A percentile compares a stretch with the other conserved stretches of the same genome.
Evolutionary conservation across 2,113 vertebrate species (phyloP).

Genomic region (Rattus norvegicus): GRCr8 NC_086031.1:41591001-41591500

Average conservation of each 20-base stretch:
- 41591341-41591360: not conserved
- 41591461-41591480: no score
- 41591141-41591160: not conserved
- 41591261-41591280: not conserved
- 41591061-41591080: not conserved
- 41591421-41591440: not conserved
- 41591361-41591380: not conserved
- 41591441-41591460: not conserved
- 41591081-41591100: not conserved
- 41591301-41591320: not conserved
- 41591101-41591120: not conserved
- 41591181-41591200: not conserved
- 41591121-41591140: not conserved
- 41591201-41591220: no score
- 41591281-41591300: not conserved
- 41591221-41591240: not conserved
- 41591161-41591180: not conserved
- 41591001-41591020: not conserved
- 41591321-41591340: not conserved
- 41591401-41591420: no score
- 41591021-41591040: accelerated
- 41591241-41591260: not conserved
- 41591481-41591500: not conserved
- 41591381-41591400: not conserved
- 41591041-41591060: not conserved